Percentiles rank a stretch among this genome's conserved stretches.
phyloP scores from a whole-genome alignment of 1,140 invertebrate species.

The Anadara kagoshimensis region DNA sequence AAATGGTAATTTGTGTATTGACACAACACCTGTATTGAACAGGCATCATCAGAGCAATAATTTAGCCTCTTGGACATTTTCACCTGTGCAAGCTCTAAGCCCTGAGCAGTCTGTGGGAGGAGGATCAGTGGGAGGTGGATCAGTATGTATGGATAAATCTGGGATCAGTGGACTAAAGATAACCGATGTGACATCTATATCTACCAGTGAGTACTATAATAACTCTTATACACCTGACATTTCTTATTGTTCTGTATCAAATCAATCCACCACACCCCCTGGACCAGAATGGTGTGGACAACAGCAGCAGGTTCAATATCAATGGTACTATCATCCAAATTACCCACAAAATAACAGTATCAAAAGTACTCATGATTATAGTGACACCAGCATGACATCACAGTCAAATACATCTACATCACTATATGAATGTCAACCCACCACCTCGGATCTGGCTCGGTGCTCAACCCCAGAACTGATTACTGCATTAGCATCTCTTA shows the following conservation, averaged over 20 bases:
- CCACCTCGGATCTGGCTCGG: slow-evolving; percentile 29
- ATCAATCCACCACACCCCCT: slow-evolving; percentile 10
- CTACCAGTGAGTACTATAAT: neutral
- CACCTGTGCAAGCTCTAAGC: slow-evolving; percentile 14
- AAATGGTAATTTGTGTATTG: too few relatives aligned
- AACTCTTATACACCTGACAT: neutral
- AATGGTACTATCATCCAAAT: too few relatives aligned
- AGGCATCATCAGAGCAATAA: too few relatives aligned
- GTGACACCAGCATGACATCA: too few relatives aligned
- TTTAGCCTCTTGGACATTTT: slow-evolving; percentile 35
- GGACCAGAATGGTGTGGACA: neutral
- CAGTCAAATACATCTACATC: too few relatives aligned
- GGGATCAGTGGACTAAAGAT: neutral
- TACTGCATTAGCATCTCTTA: slow-evolving; percentile 36
- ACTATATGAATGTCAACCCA: too few relatives aligned
- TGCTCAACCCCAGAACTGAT: slow-evolving; percentile 55
- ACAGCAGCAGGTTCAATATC: too few relatives aligned
- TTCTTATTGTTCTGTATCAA: slow-evolving; percentile 9
- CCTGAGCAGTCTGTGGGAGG: neutral
- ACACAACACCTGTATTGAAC: too few relatives aligned
- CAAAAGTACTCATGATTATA: too few relatives aligned
- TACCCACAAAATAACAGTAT: too few relatives aligned
- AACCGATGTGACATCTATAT: neutral
- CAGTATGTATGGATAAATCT: slow-evolving; percentile 1
- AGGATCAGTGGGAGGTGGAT: neutral